Conservation (phyloP, 2,113 vertebrate species). For the Sapayoa aenigma region DNA sequence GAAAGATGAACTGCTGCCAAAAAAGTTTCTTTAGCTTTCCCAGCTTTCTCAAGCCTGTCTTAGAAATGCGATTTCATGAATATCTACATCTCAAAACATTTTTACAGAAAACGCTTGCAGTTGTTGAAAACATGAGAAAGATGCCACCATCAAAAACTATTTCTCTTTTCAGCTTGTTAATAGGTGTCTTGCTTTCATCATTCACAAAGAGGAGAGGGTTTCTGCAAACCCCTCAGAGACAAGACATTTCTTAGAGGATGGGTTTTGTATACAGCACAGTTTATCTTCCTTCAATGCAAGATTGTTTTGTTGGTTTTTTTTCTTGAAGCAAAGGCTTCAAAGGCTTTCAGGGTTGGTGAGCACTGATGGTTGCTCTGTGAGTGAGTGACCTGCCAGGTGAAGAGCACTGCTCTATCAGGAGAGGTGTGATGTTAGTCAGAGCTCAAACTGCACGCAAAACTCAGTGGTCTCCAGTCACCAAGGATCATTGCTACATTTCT, state of each 20-base stretch:
- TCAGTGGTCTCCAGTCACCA: background rate
- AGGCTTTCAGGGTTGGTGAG: background rate
- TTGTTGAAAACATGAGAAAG: background rate
- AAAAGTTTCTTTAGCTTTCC: constrained; percentile 23
- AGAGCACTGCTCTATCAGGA: background rate
- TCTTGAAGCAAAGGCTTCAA: background rate
- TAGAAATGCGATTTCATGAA: background rate
- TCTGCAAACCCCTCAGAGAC: background rate
- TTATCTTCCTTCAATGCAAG: background rate
- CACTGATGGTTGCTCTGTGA: background rate
- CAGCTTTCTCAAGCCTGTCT: background rate
- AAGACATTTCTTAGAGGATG: background rate
- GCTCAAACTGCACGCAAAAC: background rate
- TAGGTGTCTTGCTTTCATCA: background rate
- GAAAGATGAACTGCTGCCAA: constrained; percentile 34
- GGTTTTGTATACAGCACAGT: background rate
- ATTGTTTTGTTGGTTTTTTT: background rate
- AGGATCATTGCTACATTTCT: background rate
- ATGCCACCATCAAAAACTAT: background rate
- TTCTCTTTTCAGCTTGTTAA: background rate
- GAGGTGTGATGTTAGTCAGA: background rate
- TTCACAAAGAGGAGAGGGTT: background rate
- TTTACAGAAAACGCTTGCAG: background rate
- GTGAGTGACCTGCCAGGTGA: background rate
- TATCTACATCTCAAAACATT: background rate